A percentile compares a stretch with the other conserved stretches of the same genome.
Evolutionary conservation across 2,113 vertebrate species (phyloP).

Genomic region (Ceuthmochares aereus): DNA sequence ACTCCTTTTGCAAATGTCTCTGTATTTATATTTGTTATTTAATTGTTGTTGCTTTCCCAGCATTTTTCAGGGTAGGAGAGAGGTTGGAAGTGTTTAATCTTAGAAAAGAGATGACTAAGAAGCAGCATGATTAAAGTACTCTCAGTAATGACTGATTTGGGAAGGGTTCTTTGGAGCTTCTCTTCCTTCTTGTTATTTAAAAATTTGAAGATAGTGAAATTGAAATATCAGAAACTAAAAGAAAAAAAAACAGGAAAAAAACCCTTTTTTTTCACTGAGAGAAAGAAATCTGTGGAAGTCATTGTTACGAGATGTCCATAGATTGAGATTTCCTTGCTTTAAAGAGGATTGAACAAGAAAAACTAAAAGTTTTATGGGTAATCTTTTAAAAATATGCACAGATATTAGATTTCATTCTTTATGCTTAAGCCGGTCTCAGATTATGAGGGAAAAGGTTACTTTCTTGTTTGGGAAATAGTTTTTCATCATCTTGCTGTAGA

Average conservation of each 20-base stretch:
- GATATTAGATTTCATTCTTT: not conserved
- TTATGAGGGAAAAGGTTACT: not conserved
- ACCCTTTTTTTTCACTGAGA: not conserved
- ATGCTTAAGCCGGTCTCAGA: not conserved
- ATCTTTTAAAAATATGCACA: not conserved
- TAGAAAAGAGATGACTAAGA: not conserved
- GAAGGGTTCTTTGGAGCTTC: constrained; percentile 2
- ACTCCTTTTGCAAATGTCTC: not conserved
- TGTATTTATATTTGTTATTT: not conserved
- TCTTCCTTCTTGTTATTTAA: not conserved
- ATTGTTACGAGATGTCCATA: rapidly evolving
- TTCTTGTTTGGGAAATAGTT: not conserved
- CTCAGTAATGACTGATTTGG: constrained; percentile 7
- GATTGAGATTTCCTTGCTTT: not conserved
- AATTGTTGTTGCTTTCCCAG: constrained; percentile 23
- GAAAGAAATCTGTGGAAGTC: not conserved
- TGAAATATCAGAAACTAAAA: not conserved
- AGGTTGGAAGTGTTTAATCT: not conserved
- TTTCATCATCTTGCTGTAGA: not conserved
- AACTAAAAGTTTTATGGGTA: rapidly evolving
- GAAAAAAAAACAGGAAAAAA: not conserved
- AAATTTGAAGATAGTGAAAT: not conserved
- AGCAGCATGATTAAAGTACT: not conserved
- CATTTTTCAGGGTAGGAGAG: not conserved
- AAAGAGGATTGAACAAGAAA: not conserved